Percentiles rank a stretch among this genome's conserved stretches.
These are phyloP conservation scores for Notamacropus eugenii DNA, from an alignment of 2,797 vertebrate species.

Conservation along the genomic window DNA sequence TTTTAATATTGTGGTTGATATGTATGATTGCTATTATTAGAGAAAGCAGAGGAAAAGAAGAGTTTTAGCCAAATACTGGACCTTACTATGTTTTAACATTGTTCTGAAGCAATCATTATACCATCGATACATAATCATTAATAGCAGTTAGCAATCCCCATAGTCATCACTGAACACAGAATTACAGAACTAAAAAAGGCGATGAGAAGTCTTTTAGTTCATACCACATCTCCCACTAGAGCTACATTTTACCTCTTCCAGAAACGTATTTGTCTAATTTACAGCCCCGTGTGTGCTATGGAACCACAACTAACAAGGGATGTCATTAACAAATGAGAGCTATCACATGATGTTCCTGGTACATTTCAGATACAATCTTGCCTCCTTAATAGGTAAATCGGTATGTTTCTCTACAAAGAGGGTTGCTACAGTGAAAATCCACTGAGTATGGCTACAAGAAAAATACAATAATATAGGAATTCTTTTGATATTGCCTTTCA, in stretches of 20 bases:
- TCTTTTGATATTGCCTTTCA: conserved; percentile 41
- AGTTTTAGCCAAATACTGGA: conserved; percentile 17
- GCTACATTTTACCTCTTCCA: neutral
- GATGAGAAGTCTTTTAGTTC: neutral
- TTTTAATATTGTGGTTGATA: conserved; percentile 64
- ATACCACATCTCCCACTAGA: neutral
- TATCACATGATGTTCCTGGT: neutral
- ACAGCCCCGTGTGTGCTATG: neutral
- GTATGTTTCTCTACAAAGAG: neutral
- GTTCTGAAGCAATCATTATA: conserved; percentile 33
- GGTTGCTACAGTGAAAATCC: neutral
- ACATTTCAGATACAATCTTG: neutral
- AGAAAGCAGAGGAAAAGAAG: conserved; percentile 58
- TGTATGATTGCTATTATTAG: conserved; percentile 46
- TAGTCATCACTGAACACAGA: neutral
- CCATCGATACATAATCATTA: neutral
- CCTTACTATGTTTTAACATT: conserved; percentile 3
- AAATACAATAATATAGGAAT: neutral
- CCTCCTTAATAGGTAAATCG: neutral
- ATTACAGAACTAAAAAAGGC: neutral
- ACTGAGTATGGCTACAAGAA: neutral
- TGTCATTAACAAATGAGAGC: neutral
- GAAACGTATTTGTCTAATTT: neutral
- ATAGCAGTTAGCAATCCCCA: neutral
- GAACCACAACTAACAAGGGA: neutral